A percentile compares a stretch with the other conserved stretches of the same genome.
Evolutionary conservation across 2,797 vertebrate species (phyloP).

Genomic region (Catharus ustulatus): DNA sequence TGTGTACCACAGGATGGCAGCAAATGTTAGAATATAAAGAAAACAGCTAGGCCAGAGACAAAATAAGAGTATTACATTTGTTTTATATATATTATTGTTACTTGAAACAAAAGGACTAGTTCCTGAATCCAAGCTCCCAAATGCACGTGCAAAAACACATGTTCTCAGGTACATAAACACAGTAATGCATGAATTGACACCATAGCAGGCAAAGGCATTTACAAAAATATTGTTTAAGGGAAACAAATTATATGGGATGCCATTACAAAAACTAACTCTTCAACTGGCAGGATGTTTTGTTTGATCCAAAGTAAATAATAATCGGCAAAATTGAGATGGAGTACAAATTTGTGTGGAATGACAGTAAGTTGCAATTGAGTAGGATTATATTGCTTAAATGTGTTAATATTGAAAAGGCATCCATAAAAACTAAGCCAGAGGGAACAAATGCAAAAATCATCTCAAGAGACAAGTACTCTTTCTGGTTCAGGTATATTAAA

Average conservation of each 20-base stretch:
- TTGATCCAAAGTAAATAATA: background rate
- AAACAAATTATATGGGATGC: background rate
- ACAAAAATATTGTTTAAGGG: background rate
- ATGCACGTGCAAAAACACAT: background rate
- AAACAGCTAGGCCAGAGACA: background rate
- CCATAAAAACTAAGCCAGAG: background rate
- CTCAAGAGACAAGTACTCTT: background rate
- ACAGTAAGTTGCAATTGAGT: background rate
- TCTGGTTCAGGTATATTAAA: background rate
- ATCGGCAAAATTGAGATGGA: background rate
- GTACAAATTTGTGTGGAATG: background rate
- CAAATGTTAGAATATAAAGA: conserved; percentile 48
- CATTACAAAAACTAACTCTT: background rate
- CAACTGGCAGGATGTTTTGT: background rate
- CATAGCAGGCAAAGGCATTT: background rate
- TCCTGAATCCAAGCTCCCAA: background rate
- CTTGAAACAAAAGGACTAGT: background rate
- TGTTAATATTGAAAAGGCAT: background rate
- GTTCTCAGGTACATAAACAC: background rate
- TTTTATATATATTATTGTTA: background rate
- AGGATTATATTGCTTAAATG: background rate
- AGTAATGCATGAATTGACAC: background rate
- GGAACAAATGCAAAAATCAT: background rate
- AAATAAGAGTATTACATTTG: background rate
- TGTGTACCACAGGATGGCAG: conserved; percentile 65